Base-by-base conservation (phyloP, 2,888 invertebrate species). In the Amiota communis region DNA sequence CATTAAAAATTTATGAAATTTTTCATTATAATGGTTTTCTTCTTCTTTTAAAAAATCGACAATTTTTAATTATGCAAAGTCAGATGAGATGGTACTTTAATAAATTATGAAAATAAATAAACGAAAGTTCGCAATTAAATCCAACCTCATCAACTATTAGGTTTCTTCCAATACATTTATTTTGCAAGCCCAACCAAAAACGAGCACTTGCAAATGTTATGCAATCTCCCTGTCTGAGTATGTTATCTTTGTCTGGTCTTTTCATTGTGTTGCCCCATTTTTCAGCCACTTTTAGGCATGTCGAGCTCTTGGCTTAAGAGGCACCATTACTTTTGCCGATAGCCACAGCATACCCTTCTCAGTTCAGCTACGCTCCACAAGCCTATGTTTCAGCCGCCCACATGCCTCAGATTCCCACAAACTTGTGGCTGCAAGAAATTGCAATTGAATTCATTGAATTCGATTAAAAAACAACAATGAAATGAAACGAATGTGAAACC, bases 391-490 rank as follows among this genome's bases (percentile, higher is more conserved):
- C 6, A 36, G 36, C 36, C 15, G 15, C 23, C 23, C 53, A 36
- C 46, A 69, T 70, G 74, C 71, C 75, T 78, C 80, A 75, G 75
- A 76, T 75, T 78, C 79, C 84, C 83, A 78, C 83, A 84, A 82
- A 80, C 81, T 84, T 85, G 84, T 78, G 84, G 82, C 84, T 85
- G 84, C 84, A 84, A 78, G 78, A 73, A 79, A 81, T 79, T 85
- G 84, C 78, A 81, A 84, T 85, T 80, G 78, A 84, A 80, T 82
- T 83, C 85, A 84, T 82, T 80, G 84, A 85, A 85, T 85, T 82
- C 83, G 80, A 79, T 85, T 85, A 82, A 75, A 85, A 71, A 71
- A 17, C 11, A 4, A 20, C 9, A 61, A 23, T 3, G 23, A 23
- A 23, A 23, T 23, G 23, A 23, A 61, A 51, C 67, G n/a, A 59